Conservation (phyloP, 1,140 invertebrate species). For the Thaumetopoea pityocampa region DNA sequence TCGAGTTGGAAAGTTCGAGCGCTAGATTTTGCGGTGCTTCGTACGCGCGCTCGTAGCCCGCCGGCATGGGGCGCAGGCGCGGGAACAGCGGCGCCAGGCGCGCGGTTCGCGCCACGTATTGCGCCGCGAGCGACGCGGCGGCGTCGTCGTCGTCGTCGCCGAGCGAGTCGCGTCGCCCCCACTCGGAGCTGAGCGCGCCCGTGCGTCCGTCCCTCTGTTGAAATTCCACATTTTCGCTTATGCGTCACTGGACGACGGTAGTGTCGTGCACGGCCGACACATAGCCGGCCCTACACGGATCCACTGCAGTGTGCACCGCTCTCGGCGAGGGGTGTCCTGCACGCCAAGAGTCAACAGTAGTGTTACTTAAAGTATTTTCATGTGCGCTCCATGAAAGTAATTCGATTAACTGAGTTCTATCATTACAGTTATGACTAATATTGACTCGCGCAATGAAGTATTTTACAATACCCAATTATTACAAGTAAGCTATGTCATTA, state of each 20-base stretch:
- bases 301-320: too few species aligned
- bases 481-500: too few species aligned
- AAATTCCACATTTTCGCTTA: constrained; percentile 11
- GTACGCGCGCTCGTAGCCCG: constrained; percentile 25
- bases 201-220: constrained; percentile 18
- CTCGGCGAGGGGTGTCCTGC: too few species aligned
- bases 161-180: constrained; percentile 13
- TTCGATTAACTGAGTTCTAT: too few species aligned
- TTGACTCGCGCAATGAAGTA: constrained; percentile 16
- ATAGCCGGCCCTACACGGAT: too few species aligned
- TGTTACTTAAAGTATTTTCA: too few species aligned
- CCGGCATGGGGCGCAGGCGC: constrained; percentile 16
- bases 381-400: too few species aligned
- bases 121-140: constrained; percentile 31
- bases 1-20: constrained; percentile 43
- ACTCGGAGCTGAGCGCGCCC: neutral
- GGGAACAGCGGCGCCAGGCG: constrained; percentile 44
- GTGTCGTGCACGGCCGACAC: too few species aligned
- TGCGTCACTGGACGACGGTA: constrained; percentile 1
- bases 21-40: constrained; percentile 49
- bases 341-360: too few species aligned
- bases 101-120: constrained; percentile 49
- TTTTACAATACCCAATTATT: too few species aligned
- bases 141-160: constrained; percentile 8
- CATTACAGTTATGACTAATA: too few species aligned